A percentile compares a stretch with the other conserved stretches of the same genome.
Conservation (phyloP, 1,140 invertebrate genomes). For the Gonatopus flavifemur region DNA sequence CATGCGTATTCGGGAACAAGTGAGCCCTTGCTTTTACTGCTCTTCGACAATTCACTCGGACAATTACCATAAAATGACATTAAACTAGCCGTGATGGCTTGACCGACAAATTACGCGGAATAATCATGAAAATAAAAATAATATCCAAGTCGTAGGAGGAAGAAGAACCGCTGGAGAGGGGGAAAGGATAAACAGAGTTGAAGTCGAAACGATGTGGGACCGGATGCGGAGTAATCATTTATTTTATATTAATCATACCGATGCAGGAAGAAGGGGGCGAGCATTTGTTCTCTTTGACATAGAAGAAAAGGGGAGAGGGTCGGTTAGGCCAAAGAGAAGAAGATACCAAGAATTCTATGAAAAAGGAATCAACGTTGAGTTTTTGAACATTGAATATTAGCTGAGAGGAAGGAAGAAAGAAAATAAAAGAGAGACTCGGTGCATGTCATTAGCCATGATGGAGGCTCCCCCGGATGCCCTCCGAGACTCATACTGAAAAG, state of each 20-base stretch:
- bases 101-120: conserved; percentile 57
- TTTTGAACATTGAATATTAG: conserved; percentile 23
- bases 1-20: conserved; percentile 19
- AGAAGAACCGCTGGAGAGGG: conserved; percentile 16
- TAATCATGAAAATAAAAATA: conserved; percentile 43
- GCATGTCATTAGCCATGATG: conserved; percentile 55
- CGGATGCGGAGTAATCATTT: conserved; percentile 56
- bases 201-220: conserved; percentile 49
- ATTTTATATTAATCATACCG: conserved; percentile 57
- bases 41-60: conserved; percentile 45
- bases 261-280: conserved; percentile 32
- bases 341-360: conserved; percentile 12
- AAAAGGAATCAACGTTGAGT: conserved; percentile 27
- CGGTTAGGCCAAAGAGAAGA: conserved; percentile 4
- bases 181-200: too few relatives aligned
- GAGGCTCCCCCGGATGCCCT: conserved; percentile 48
- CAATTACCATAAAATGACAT: conserved; percentile 58
- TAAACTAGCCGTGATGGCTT: conserved; percentile 55
- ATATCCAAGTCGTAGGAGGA: conserved; percentile 7
- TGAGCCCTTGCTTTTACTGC: conserved; percentile 3
- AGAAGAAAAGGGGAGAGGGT: conserved; percentile 2
- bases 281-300: conserved; percentile 18
- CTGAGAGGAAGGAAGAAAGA: conserved; percentile 34
- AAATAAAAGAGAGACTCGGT: too few relatives aligned
- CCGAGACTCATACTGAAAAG: too few relatives aligned